Evolutionary conservation across 2,113 vertebrate species (phyloP).

Genomic region (Taurulus bubalis): DNA sequence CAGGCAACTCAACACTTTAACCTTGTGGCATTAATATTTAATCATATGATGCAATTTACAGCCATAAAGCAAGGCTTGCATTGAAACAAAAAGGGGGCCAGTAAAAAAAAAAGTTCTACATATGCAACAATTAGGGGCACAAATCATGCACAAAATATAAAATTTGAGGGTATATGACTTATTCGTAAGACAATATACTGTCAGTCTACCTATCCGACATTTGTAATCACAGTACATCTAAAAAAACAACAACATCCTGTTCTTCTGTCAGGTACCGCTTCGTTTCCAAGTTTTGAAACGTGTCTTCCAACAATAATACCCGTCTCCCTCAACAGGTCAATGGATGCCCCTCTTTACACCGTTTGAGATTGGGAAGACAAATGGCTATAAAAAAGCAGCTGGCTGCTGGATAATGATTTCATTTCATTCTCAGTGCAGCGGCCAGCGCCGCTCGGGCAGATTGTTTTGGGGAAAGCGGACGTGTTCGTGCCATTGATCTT

Average conservation of each 20-base stretch:
- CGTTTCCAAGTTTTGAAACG: too few relatives aligned
- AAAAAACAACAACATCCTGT: not conserved
- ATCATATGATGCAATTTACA: not conserved
- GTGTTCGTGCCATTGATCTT: constrained; percentile 81
- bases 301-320: constrained; percentile 5
- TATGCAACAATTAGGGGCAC: not conserved
- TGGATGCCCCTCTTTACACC: constrained; percentile 40
- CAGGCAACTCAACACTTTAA: not conserved
- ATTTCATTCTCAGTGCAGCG: constrained; percentile 59
- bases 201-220: not conserved
- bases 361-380: constrained; percentile 50
- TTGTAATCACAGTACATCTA: not conserved
- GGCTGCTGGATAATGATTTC: constrained; percentile 66
- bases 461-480: constrained; percentile 50
- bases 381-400: constrained; percentile 45
- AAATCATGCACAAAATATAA: not conserved
- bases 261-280: not conserved
- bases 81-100: not conserved
- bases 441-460: constrained; percentile 53
- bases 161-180: not conserved
- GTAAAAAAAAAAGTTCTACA: too few relatives aligned
- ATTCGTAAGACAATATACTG: not conserved
- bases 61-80: not conserved
- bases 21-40: not conserved
- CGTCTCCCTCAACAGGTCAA: constrained; percentile 51